Evolutionary conservation across 2,888 invertebrate species (phyloP).

Genomic region (Bellardia pandia): DNA sequence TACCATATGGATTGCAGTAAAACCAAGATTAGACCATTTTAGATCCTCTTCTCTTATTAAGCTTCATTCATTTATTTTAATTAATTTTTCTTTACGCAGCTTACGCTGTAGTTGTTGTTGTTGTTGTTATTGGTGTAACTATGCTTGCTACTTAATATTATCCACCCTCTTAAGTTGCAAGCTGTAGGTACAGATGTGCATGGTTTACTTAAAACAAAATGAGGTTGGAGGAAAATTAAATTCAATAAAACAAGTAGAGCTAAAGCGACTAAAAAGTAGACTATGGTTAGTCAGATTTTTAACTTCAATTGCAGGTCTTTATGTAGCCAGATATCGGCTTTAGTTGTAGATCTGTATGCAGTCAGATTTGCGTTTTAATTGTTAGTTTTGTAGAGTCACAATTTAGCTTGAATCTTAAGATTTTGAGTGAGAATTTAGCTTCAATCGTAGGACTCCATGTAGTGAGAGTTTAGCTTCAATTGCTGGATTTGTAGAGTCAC

Average conservation of each 20-base stretch:
- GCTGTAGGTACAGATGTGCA: not conserved
- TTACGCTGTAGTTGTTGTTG: not conserved
- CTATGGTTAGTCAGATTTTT: no score
- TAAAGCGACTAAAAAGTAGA: no score
- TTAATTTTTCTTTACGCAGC: constrained; percentile 41
- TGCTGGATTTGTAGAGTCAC: no score
- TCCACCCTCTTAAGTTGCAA: constrained; percentile 45
- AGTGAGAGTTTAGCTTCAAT: no score
- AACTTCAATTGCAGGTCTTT: no score
- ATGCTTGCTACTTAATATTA: constrained; percentile 24
- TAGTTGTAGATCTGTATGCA: no score
- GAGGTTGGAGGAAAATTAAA: not conserved
- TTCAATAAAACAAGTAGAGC: not conserved
- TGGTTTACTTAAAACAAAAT: not conserved
- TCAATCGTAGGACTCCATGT: no score
- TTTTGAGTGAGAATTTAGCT: no score
- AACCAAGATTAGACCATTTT: constrained; percentile 47
- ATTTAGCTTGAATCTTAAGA: no score
- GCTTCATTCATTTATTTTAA: constrained; percentile 67
- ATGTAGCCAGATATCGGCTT: no score
- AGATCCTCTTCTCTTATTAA: constrained; percentile 47
- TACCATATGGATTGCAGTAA: constrained; percentile 50
- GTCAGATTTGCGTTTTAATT: no score
- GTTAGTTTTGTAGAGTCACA: no score
- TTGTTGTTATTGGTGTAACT: constrained; percentile 1